These are phyloP conservation scores for Zhuqinia jingwanae DNA, from an alignment of 2,888 invertebrate genomes.

Conservation along the genomic window DNA sequence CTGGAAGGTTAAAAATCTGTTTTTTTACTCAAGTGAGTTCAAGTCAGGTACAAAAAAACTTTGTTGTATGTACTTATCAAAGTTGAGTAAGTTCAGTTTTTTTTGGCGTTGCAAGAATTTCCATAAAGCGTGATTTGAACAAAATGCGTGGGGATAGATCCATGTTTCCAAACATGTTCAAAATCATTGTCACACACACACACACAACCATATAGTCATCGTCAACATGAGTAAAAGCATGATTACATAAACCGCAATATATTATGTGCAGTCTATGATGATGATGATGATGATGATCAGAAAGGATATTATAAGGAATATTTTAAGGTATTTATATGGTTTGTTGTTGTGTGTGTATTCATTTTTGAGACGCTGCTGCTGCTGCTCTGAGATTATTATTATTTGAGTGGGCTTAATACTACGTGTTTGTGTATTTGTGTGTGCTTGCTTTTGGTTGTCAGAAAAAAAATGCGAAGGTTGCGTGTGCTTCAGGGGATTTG, in stretches of 20 bases:
- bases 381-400: not conserved
- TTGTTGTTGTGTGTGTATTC: not conserved
- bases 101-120: conserved; percentile 56
- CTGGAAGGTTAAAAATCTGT: conserved; percentile 56
- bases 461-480: conserved; percentile 63
- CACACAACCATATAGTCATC: not conserved
- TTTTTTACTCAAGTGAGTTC: too few relatives aligned
- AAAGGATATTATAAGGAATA: not conserved
- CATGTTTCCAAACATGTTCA: conserved; percentile 65
- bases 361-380: not conserved
- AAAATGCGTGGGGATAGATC: conserved; percentile 52
- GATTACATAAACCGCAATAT: conserved; percentile 56
- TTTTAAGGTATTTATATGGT: not conserved
- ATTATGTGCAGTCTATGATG: not conserved
- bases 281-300: not conserved
- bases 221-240: conserved; percentile 10
- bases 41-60: too few relatives aligned
- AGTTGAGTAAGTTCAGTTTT: conserved; percentile 57
- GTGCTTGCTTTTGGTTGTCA: too few relatives aligned
- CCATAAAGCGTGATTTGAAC: conserved; percentile 42
- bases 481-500: conserved; percentile 65
- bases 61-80: too few relatives aligned
- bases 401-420: conserved; percentile 9
- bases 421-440: not conserved
- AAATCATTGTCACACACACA: not conserved